Evolutionary conservation across 2,113 vertebrate genomes (phyloP).

Genomic region (Leptosomus discolor): DNA sequence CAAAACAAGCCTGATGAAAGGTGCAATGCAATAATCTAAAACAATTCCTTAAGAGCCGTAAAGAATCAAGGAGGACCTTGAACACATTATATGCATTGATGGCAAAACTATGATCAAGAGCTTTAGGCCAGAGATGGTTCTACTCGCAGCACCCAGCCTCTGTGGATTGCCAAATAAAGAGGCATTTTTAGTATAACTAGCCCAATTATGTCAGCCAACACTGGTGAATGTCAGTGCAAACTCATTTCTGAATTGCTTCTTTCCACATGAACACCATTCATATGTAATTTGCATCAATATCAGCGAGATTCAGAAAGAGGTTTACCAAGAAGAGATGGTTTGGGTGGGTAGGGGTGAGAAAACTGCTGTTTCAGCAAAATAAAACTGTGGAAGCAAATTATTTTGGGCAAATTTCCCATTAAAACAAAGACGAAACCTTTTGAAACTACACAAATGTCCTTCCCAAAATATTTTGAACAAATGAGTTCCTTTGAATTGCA

Average conservation of each 20-base stretch:
- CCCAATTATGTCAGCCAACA: background rate
- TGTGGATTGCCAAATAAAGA: background rate
- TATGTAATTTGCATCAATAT: background rate
- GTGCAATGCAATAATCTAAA: background rate
- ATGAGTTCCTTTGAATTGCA: background rate
- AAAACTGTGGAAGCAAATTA: background rate
- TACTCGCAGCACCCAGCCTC: background rate
- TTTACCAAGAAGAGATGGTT: background rate
- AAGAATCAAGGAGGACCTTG: background rate
- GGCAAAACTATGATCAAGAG: background rate
- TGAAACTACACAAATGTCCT: background rate
- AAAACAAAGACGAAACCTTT: slow-evolving; percentile 22
- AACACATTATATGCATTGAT: background rate
- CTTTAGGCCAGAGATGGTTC: background rate
- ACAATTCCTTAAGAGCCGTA: background rate
- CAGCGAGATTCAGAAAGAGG: background rate
- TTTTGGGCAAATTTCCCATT: slow-evolving; percentile 39
- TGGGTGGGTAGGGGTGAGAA: background rate
- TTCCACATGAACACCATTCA: background rate
- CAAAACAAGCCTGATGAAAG: background rate
- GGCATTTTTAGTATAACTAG: background rate
- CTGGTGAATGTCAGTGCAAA: background rate
- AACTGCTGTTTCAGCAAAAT: slow-evolving; percentile 34
- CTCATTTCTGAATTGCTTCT: background rate
- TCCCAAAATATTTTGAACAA: slow-evolving; percentile 31